Base-by-base conservation (phyloP, 2,888 invertebrate genomes). In the Lingula anatina region DNA sequence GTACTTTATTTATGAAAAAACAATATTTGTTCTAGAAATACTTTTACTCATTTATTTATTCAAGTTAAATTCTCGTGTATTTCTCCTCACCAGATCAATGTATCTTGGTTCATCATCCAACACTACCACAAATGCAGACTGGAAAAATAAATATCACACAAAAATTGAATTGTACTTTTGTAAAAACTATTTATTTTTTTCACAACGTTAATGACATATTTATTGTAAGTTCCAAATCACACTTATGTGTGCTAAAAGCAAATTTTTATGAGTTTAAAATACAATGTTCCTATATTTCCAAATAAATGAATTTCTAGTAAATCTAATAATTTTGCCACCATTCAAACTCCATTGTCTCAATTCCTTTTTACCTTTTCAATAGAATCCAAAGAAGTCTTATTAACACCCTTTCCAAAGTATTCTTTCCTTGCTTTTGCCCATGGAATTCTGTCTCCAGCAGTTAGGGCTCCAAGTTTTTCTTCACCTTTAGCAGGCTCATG, bases 101-200 rank as follows among this genome's bases (percentile, higher is more conserved):
- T 89, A 86, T 68, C 89, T 92, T 4, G 88, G 87, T 57, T 88
- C 84, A 66, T 95, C 93, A 75, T 99, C 97, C 44, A 99, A 81
- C 47, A 88, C 84, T 2, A 99, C 85, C 51, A 91, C 85, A 79
- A 99, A 99, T 0, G 97, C 97, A 24, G 96, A 87, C 69, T 80
- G 61, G 40, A 68, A 62, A 45, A 53, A 36, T 43, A 51, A 44
- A 49, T 4, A 42, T 45, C 28, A 51, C 20, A 20, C n/a, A n/a
- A n/a, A n/a, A n/a, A n/a, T n/a, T n/a, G n/a, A n/a, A n/a, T n/a
- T n/a, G n/a, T n/a, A n/a, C n/a, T n/a, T n/a, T n/a, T n/a, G n/a
- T n/a, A n/a, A n/a, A n/a, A n/a, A n/a, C n/a, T n/a, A n/a, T n/a
- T n/a, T n/a, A n/a, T n/a, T n/a, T n/a, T n/a, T n/a, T n/a, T n/a